Percentiles rank a stretch among this genome's conserved stretches.
Conservation (phyloP, 2,797 vertebrate species). For the Mus caroli region DNA sequence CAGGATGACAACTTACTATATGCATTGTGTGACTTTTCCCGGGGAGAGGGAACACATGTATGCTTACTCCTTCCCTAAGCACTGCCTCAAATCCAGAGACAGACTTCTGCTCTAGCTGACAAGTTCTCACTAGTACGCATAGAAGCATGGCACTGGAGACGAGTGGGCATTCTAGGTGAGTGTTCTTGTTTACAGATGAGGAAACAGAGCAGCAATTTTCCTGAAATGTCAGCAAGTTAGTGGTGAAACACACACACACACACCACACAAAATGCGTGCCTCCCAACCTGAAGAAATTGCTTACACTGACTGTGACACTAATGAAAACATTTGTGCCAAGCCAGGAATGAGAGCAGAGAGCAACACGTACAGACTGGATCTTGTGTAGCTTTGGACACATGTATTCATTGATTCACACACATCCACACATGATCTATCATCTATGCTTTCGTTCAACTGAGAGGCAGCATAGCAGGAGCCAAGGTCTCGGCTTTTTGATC, state of each 20-base stretch:
- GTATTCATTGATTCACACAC: not conserved
- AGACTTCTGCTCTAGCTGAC: not conserved
- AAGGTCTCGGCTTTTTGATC: not conserved
- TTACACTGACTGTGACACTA: not conserved
- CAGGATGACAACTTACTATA: not conserved
- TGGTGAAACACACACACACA: not conserved
- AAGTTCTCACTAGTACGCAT: not conserved
- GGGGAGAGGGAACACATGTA: not conserved
- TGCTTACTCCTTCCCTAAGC: not conserved
- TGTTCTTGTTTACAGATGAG: not conserved
- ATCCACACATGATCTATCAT: rapidly evolving
- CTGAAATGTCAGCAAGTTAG: not conserved
- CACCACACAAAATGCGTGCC: not conserved
- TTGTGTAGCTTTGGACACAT: not conserved
- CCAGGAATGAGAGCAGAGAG: not conserved
- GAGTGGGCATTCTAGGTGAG: not conserved
- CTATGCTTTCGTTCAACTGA: not conserved
- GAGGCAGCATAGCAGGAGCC: not conserved
- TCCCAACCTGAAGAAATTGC: not conserved
- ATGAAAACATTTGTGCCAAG: not conserved
- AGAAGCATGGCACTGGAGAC: not conserved
- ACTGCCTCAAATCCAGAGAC: not conserved
- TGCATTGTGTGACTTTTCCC: not conserved
- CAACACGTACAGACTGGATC: not conserved
- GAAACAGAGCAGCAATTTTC: not conserved